These are phyloP conservation scores for Rhysida immarginata DNA, from an alignment of 1,140 invertebrate genomes.

Conservation along the genomic window DNA sequence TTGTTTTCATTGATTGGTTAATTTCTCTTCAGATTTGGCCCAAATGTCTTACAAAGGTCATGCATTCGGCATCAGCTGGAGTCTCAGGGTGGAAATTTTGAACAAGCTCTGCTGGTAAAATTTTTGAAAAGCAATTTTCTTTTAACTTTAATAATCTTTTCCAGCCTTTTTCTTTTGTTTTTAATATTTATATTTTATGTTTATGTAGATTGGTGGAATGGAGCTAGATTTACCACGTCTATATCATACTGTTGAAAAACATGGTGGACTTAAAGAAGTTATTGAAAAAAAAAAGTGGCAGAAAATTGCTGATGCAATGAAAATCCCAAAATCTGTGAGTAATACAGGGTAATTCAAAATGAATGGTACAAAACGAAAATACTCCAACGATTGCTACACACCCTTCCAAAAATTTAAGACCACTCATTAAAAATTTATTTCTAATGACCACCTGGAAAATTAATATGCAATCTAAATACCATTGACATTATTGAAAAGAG, in stretches of 20 bases:
- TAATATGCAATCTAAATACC: too few species aligned
- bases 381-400: too few species aligned
- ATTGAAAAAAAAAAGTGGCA: conserved; percentile 83
- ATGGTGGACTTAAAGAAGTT: conserved; percentile 74
- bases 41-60: conserved; percentile 67
- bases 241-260: conserved; percentile 65
- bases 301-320: conserved; percentile 72
- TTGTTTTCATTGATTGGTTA: not conserved
- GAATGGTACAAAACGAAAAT: too few species aligned
- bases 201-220: conserved; percentile 66
- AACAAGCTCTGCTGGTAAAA: conserved; percentile 54
- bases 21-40: conserved; percentile 77
- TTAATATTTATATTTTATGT: too few species aligned
- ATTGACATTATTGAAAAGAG: too few species aligned
- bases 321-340: conserved; percentile 55
- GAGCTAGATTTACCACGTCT: conserved; percentile 76
- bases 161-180: conserved; percentile 2
- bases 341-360: too few species aligned
- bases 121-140: not conserved
- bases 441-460: too few species aligned
- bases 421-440: too few species aligned
- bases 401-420: not conserved
- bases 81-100: conserved; percentile 57
- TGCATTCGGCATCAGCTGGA: conserved; percentile 71
- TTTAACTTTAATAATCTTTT: conserved; percentile 2